These are phyloP conservation scores for Cnemophilus loriae DNA, from an alignment of 2,113 vertebrate genomes.

Conservation along the genomic window DNA sequence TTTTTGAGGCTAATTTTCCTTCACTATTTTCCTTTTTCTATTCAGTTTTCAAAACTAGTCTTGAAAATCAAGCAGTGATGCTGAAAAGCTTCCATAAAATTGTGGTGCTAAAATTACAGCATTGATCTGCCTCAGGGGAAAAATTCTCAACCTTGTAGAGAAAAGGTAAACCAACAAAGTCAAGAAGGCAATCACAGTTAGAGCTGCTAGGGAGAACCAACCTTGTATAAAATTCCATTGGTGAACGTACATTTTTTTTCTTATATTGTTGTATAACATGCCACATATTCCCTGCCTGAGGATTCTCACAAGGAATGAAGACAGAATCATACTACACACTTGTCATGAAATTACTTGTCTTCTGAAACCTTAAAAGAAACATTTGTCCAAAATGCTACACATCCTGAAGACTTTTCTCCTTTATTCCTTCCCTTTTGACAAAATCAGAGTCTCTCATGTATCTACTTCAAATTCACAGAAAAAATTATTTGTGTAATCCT, in stretches of 20 bases:
- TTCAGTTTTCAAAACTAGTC: neutral
- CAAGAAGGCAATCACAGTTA: neutral
- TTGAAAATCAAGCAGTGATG: neutral
- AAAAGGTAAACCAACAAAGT: neutral
- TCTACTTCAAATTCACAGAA: neutral
- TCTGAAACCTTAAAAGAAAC: neutral
- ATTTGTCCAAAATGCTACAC: neutral
- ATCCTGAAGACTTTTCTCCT: neutral
- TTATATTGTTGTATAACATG: neutral
- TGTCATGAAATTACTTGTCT: neutral
- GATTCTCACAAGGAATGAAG: neutral
- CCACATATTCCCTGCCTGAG: neutral
- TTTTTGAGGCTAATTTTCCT: neutral
- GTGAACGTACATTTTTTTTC: neutral
- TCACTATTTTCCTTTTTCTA: neutral
- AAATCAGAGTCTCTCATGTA: neutral
- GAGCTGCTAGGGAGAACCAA: neutral
- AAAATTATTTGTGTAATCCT: neutral
- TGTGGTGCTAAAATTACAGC: neutral
- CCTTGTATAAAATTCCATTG: neutral
- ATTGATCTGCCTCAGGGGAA: neutral
- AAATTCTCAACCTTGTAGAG: neutral
- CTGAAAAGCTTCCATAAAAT: neutral
- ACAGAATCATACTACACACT: neutral
- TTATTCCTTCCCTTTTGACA: neutral